Conservation (phyloP, 2,888 invertebrate species). For the Macaria notata region DNA sequence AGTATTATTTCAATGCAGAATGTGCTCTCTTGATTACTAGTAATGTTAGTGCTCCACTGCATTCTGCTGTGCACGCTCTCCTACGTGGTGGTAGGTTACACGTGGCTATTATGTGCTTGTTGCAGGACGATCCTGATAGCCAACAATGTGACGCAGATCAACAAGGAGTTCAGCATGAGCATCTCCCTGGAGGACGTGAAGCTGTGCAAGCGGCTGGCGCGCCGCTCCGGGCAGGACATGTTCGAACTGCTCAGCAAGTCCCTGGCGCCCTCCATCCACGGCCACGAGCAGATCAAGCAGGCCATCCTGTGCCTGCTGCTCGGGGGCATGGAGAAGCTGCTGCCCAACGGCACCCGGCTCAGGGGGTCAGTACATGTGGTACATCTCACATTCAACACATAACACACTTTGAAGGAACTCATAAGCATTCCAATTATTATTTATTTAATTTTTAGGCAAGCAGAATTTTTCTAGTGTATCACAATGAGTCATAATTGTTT, state of each 20-base stretch:
- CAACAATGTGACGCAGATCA: constrained; percentile 94
- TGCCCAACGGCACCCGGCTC: constrained; percentile 95
- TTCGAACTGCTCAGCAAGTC: constrained; percentile 95
- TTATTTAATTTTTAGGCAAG: too few species aligned
- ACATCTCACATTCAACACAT: too few species aligned
- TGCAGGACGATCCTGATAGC: constrained; percentile 95
- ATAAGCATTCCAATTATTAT: too few species aligned
- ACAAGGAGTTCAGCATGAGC: constrained; percentile 90
- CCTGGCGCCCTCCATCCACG: constrained; percentile 98
- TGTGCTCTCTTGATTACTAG: too few species aligned
- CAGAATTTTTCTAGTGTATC: too few species aligned
- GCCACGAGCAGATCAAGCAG: constrained; percentile 97
- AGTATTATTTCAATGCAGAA: too few species aligned
- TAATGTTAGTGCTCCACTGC: too few species aligned
- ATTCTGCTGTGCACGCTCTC: too few species aligned
- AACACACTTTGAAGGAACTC: too few species aligned
- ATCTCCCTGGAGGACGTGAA: constrained; percentile 94
- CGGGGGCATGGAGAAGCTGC: constrained; percentile 96
- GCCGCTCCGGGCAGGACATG: constrained; percentile 87
- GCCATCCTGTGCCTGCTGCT: constrained; percentile 96
- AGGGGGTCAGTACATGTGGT: constrained; percentile 84
- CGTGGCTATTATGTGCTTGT: too few species aligned
- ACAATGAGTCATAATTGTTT: too few species aligned
- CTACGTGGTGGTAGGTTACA: too few species aligned
- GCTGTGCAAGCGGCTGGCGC: constrained; percentile 91